Base-by-base conservation (phyloP, 2,888 invertebrate species). In the Eretmocerus hayati region DNA sequence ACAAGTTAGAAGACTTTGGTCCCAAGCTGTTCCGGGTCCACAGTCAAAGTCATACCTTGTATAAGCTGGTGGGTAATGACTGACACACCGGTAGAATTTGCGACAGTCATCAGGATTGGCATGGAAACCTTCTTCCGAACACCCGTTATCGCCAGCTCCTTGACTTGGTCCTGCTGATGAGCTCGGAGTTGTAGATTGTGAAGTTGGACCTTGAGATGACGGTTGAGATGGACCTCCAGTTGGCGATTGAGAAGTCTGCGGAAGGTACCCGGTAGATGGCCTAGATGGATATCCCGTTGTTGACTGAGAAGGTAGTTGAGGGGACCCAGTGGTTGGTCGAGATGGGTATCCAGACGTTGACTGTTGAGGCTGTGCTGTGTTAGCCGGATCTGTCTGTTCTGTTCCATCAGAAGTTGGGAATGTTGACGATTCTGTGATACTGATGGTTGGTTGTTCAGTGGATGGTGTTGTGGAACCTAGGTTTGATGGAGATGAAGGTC, bases 11-110 rank as follows among this genome's bases (percentile, higher is more conserved):
- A 80, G 71, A 43, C 75, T 72, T 48, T 80, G 77, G 71, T 87
- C 86, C 87, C 88, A 89, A 26, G 84, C 81, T 5, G 88, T 89
- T 42, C 86, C 87, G 46, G 81, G 78, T 3, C 81, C 84, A 67
- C 89, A 89, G 13, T 73, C 73, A 65, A 85, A 89, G 53, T 85
- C 82, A 63, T 84, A 83, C 69, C 78, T 81, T 39, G 72, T 80
- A 59, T 74, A 84, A 3, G 75, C 75, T 51, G 78, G 79, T 19
- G 53, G 23, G 26, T 9, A 26, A 37, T 40, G 45, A 26, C 46
- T 55, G 5, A 87, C 85, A 69, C 89, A 89, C 56, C 87, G 77
- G 64, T 85, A 86, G 72, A 88, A 89, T 65, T 82, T 85, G 51
- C 76, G 80, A 62, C 88, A 89, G 62, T 87, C 78, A 37, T 72